Evolutionary conservation across 2,888 invertebrate genomes (phyloP).

Genomic region (Theodoxus fluviatilis): DNA sequence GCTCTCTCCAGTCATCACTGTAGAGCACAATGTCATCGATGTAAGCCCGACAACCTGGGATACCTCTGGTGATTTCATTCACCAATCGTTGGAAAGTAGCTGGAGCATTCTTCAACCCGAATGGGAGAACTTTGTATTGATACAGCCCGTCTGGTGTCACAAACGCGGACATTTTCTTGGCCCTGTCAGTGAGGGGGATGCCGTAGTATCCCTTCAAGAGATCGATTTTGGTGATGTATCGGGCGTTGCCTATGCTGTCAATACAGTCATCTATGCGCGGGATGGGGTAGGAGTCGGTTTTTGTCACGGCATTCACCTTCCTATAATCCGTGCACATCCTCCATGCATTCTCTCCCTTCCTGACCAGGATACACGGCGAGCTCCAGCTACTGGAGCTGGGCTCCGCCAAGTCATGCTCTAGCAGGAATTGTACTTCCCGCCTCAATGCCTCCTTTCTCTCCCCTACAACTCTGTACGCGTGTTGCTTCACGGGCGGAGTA

Average conservation of each 20-base stretch:
- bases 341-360: constrained; percentile 31
- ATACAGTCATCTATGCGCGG: constrained; percentile 42
- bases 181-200: constrained; percentile 35
- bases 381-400: constrained; percentile 38
- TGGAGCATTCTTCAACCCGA: constrained; percentile 38
- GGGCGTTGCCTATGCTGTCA: constrained; percentile 37
- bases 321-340: constrained; percentile 39
- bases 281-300: constrained; percentile 39
- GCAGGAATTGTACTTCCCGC: constrained; percentile 35
- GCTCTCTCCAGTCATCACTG: constrained; percentile 25
- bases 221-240: constrained; percentile 40
- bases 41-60: constrained; percentile 31
- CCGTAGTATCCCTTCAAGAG: constrained; percentile 36
- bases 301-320: constrained; percentile 39
- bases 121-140: constrained; percentile 38
- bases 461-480: constrained; percentile 26
- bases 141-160: constrained; percentile 31
- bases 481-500: constrained; percentile 25
- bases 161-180: constrained; percentile 39
- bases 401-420: constrained; percentile 42
- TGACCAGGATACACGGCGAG: constrained; percentile 38
- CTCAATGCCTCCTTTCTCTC: constrained; percentile 25
- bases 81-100: constrained; percentile 37
- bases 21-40: constrained; percentile 34
- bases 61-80: constrained; percentile 24